phyloP scores from a whole-genome alignment of 2,113 vertebrate genomes.

The Lamprotornis superbus region DNA sequence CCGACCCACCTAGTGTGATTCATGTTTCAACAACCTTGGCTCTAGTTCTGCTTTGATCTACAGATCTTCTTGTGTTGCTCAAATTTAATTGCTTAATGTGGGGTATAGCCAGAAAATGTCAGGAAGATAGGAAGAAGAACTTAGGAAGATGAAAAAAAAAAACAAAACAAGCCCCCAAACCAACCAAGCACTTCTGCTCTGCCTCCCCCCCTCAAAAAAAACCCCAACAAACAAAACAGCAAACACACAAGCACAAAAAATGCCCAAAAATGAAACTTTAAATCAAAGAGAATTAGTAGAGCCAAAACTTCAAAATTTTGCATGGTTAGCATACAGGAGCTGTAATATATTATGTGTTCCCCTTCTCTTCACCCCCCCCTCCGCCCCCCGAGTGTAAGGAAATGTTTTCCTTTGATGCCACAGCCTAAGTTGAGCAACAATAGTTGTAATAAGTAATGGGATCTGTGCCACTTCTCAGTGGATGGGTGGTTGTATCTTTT shows the following conservation, averaged over 20 bases:
- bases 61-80: not conserved
- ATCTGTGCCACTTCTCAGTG: constrained; percentile 28
- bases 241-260: not conserved
- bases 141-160: not conserved
- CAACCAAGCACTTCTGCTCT: not conserved
- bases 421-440: constrained; percentile 39
- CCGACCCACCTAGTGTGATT: not conserved
- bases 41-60: not conserved
- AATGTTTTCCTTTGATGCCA: not conserved
- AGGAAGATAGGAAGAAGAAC: not conserved
- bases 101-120: not conserved
- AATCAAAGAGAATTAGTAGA: not conserved
- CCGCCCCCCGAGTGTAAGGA: not conserved
- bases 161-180: not conserved
- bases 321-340: not conserved
- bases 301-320: not conserved
- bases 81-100: not conserved
- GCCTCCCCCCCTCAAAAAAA: fast-evolving
- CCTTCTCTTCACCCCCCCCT: not conserved
- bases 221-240: not conserved
- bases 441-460: constrained; percentile 25
- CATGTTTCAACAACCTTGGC: not conserved
- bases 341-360: not conserved
- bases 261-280: not conserved
- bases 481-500: constrained; percentile 16